Base-by-base conservation (phyloP, 1,140 invertebrate species). In the Rhynchophorus ferrugineus region DNA sequence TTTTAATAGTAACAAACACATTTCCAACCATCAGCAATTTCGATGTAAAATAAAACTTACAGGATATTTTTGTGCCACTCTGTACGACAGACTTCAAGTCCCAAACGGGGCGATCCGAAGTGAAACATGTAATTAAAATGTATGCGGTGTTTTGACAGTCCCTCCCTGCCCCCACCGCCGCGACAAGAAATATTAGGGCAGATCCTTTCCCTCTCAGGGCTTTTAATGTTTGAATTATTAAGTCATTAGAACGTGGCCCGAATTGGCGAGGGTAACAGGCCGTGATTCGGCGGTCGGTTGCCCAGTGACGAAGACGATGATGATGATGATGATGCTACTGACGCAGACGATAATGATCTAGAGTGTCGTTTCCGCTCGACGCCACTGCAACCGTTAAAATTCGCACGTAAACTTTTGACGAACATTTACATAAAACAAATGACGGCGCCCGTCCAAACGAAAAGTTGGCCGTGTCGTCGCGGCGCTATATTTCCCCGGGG, bases 381-480 rank as follows among this genome's bases (percentile, higher is more conserved):
- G n/a, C n/a, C n/a, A n/a, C n/a, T n/a, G n/a, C n/a, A n/a, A n/a
- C n/a, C n/a, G n/a, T n/a, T n/a, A n/a, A n/a, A n/a, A n/a, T n/a
- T n/a, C n/a, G n/a, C n/a, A n/a, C n/a, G n/a, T n/a, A n/a, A 65
- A 65, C 58, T 65, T 65, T 59, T 65, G 63, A 65, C 62, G 55
- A 45, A 56, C 57, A 65, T 65, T 65, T 65, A 65, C 13, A 14
- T 43, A 43, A 54, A 69, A 69, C 61, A 69, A 69, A 69, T 68
- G 67, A 65, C 66, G 58, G 64, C 59, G 65, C 62, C 59, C 68
- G 65, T 66, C 68, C 66, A 67, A 65, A 69, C 65, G 68, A 69
- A 69, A 69, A 69, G 65, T 69, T 69, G 62, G 66, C 66, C 68
- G 67, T 68, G 68, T 68, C 68, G 68, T 69, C 66, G 67, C 52